Evolutionary conservation across 2,888 invertebrate species (phyloP).

Genomic region (Cerastis leucographa): DNA sequence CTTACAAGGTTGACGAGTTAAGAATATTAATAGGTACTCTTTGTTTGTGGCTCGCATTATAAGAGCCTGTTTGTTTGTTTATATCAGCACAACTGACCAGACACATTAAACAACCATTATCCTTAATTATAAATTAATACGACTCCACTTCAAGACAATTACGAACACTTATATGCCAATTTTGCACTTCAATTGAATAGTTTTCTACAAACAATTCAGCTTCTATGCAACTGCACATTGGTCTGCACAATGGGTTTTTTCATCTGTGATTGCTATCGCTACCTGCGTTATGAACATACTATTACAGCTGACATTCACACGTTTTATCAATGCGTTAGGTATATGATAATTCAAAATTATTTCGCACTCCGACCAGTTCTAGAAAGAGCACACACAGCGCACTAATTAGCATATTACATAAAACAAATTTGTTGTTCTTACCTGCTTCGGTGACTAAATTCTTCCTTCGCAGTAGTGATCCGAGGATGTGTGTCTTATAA

Average conservation of each 20-base stretch:
- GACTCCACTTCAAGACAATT: slow-evolving; percentile 19
- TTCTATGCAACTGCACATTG: slow-evolving; percentile 1
- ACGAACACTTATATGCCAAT: neutral
- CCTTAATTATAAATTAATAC: slow-evolving; percentile 36
- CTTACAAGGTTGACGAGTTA: slow-evolving; percentile 75
- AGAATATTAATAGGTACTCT: slow-evolving; percentile 71
- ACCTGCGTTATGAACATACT: slow-evolving; percentile 17
- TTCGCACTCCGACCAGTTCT: slow-evolving; percentile 38
- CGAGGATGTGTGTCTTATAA: slow-evolving; percentile 94
- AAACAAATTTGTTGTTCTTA: slow-evolving; percentile 68
- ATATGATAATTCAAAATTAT: slow-evolving; percentile 44
- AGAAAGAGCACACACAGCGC: slow-evolving; percentile 49
- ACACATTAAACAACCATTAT: slow-evolving; percentile 34
- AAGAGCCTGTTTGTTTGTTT: slow-evolving; percentile 64
- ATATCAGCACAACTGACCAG: slow-evolving; percentile 41
- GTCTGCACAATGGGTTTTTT: neutral
- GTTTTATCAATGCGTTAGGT: slow-evolving; percentile 13
- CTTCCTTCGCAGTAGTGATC: slow-evolving; percentile 94
- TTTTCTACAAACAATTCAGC: slow-evolving; percentile 2
- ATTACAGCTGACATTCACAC: slow-evolving; percentile 9
- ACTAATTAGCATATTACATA: slow-evolving; percentile 35
- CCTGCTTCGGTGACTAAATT: slow-evolving; percentile 84
- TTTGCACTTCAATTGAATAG: slow-evolving; percentile 11
- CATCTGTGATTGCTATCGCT: slow-evolving; percentile 3
- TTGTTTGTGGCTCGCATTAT: slow-evolving; percentile 67